A percentile compares a stretch with the other conserved stretches of the same genome.
These are phyloP conservation scores for Mesorhabditis spiculigera DNA, from an alignment of 2,888 invertebrate species.

Conservation along the genomic window DNA sequence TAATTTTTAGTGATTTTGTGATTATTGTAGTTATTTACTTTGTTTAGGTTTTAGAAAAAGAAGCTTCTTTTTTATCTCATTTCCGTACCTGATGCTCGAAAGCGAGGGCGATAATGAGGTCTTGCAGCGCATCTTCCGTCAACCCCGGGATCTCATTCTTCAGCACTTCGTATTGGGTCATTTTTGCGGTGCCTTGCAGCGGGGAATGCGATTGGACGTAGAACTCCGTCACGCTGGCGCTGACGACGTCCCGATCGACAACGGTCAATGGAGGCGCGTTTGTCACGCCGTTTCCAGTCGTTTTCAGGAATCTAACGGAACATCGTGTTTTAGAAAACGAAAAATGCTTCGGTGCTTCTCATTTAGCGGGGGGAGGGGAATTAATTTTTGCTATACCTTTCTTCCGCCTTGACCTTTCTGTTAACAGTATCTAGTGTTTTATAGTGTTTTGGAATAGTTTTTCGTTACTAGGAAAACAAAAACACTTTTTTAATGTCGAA, in stretches of 20 bases:
- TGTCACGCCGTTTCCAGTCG: background rate
- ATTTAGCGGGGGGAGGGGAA: no score
- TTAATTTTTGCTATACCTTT: no score
- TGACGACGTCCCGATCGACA: constrained; percentile 23
- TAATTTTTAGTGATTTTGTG: background rate
- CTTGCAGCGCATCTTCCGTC: constrained; percentile 23
- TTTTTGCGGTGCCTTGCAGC: constrained; percentile 29
- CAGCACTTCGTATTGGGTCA: constrained; percentile 25
- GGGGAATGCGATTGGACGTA: constrained; percentile 36
- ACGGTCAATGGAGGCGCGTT: constrained; percentile 23
- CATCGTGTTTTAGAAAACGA: background rate
- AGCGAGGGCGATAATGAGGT: constrained; percentile 15
- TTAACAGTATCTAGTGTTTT: no score
- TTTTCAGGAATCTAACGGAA: background rate
- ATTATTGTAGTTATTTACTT: background rate
- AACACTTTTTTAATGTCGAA: no score
- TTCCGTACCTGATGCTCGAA: constrained; percentile 15
- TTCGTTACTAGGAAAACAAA: no score
- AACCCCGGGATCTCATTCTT: constrained; percentile 20
- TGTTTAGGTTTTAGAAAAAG: background rate
- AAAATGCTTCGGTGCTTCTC: no score
- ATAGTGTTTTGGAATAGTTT: no score
- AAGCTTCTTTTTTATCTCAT: background rate
- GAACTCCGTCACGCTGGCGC: constrained; percentile 30
- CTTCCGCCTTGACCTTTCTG: no score